Evolutionary conservation across 2,113 vertebrate species (phyloP), one percentile per base, ranked within the genome.

Genomic region (Corythoichthys haematopterus): DNA sequence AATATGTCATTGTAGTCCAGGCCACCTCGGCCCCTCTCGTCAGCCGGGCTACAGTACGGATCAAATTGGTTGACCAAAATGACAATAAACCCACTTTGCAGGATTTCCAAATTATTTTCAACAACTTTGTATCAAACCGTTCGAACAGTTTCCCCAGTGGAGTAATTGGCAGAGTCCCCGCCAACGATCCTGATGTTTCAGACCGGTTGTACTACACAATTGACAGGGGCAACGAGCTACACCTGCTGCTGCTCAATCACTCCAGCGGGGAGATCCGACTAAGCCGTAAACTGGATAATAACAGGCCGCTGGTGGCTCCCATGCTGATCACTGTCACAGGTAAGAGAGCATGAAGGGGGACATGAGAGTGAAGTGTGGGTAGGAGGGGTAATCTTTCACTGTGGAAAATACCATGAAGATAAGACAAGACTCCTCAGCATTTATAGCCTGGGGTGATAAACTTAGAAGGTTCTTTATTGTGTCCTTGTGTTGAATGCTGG

Each of bases 31-130:
- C 97, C 0, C 97, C 97, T 35, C 88, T 99, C 6, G 97, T 99
- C 68, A 99, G 97, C 86, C 92, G 97, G 46, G 97, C 97, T 72
- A 99, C 95, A 0, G 93, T 98, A 20, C 93, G 94, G 1, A 93
- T 99, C 79, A 89, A 91, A 58, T 84, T 99, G 37, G 88, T 98
- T 70, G 97, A 99, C 90, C 96, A 99, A 91, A 99, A 99, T 0
- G 97, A 99, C 89, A 99, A 99, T 76, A 91, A 91, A 36, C 97
- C 97, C 2, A 84, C 95, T 69, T 90, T 99, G 66, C 93, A 94
- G 82, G 95, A 97, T 85, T 99, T 99, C 81, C 96, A 99, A 90
- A 99, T 99, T 45, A 93, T 99, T 51, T 99, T 99, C 90, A 99
- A 99, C 85, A 99, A 99, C 88, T 99, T 99, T 0, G 93, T 98